These are phyloP conservation scores for Myotis lucifugus DNA, from an alignment of 2,113 vertebrate genomes.

Conservation along the genomic window DNA sequence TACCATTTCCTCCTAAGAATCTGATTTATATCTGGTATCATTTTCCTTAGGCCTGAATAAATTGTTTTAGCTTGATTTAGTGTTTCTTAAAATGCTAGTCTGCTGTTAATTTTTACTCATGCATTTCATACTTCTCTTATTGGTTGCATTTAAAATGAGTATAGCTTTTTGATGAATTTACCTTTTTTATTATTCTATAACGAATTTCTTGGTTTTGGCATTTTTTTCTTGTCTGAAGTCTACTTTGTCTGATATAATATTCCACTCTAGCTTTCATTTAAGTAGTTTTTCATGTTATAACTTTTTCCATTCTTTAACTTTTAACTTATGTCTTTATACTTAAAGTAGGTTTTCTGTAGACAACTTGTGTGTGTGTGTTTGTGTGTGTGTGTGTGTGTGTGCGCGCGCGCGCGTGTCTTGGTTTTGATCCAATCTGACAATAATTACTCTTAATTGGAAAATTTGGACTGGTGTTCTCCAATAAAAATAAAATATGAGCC, in stretches of 20 bases:
- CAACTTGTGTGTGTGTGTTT: not conserved
- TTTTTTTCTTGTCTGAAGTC: not conserved
- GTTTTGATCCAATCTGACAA: slow-evolving; percentile 37
- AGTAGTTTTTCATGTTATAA: not conserved
- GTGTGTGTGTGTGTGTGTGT: too few relatives aligned
- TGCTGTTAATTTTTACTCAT: not conserved
- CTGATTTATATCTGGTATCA: not conserved
- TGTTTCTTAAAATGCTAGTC: not conserved
- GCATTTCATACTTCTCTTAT: not conserved
- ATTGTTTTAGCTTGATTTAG: not conserved
- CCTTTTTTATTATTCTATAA: slow-evolving; percentile 36
- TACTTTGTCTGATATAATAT: not conserved
- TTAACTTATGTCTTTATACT: slow-evolving; percentile 26
- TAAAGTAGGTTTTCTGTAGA: slow-evolving; percentile 29
- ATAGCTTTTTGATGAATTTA: not conserved
- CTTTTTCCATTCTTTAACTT: slow-evolving; percentile 46
- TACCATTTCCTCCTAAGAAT: not conserved
- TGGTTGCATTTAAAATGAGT: not conserved
- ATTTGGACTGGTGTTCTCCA: not conserved
- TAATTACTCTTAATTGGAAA: not conserved
- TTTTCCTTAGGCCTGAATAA: not conserved
- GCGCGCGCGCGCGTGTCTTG: too few relatives aligned
- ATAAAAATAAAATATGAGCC: slow-evolving; percentile 31
- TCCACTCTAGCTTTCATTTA: not conserved
- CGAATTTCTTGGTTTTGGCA: not conserved